Base-by-base conservation (phyloP, 2,113 vertebrate genomes). In the Limanda limanda region DNA sequence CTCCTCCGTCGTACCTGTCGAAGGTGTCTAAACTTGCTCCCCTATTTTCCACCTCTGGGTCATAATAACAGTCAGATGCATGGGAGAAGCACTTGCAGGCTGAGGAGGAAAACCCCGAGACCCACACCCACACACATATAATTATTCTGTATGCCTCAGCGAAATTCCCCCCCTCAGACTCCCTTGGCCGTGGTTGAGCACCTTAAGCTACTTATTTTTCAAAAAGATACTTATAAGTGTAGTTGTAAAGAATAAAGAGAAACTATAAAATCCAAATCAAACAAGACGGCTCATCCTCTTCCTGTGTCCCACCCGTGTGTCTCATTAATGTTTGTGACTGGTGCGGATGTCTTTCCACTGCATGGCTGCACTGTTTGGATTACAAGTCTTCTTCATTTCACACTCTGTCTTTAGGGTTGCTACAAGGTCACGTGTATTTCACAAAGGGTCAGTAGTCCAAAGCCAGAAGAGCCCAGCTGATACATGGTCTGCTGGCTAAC, bases 61-160 rank as follows among this genome's bases (percentile, higher is more conserved):
- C 95, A 51, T 98, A 99, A 94, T 95, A 96, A 93, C 98, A 99
- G 87, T 98, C 95, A 2, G 35, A 82, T 56, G 96, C 93, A 73
- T 99, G 98, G 24, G 95, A 96, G 52, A 98, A 96, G 88, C 98
- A 99, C 91, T 98, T 97, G 90, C 98, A 99, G 40, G 95, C 98
- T 99, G 86, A 83, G 63, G 25, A 81, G 84, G 82, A 83, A 88
- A 84, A 20, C 86, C 84, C 89, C 88, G 4, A 74, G 24, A 78
- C n/a, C 71, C 27, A 81, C 45, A 73, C 60, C 84, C 56, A 80
- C 60, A 70, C 47, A 76, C 25, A 77, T 51, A 86, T 1, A 62
- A 58, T 83, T 76, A 77, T 66, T 79, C 55, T 64, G 75, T 80
- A 74, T 62, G 40, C 27, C 24, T 60, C 40, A 70, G 66, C 70